These are phyloP conservation scores for Haliclystus octoradiatus DNA, from an alignment of 30 jellyfish, hydroid and myxozoan genomes.

Conservation along the genomic window DNA sequence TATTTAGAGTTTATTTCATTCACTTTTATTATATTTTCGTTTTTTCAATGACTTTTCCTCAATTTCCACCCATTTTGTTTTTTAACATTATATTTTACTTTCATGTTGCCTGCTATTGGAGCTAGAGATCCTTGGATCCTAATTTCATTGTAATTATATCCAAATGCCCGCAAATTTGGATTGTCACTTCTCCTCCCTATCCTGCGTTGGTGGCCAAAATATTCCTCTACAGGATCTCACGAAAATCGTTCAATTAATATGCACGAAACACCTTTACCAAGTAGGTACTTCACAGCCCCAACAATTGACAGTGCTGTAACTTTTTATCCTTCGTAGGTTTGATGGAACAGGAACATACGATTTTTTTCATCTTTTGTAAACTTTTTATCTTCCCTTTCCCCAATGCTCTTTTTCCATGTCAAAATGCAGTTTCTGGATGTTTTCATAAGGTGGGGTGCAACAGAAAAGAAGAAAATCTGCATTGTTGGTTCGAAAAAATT, in stretches of 20 bases:
- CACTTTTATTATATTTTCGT: neutral
- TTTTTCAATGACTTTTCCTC: neutral
- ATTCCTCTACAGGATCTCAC: conserved; percentile 39
- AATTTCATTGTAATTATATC: neutral
- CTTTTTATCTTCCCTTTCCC: neutral
- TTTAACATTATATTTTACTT: neutral
- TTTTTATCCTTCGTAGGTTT: conserved; percentile 42
- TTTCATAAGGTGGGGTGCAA: conserved; percentile 37
- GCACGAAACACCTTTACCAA: conserved; percentile 16
- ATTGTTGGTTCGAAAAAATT: conserved; percentile 25
- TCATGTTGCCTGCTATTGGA: neutral
- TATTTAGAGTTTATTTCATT: too few species aligned
- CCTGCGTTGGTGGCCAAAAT: conserved; percentile 28
- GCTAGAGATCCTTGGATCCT: conserved; percentile 2
- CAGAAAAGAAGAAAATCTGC: conserved; percentile 34
- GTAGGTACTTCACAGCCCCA: conserved; percentile 22
- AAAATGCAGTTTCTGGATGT: conserved; percentile 34
- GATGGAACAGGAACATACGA: conserved; percentile 38
- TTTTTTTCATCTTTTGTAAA: conserved; percentile 6
- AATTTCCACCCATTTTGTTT: neutral
- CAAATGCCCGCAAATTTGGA: conserved; percentile 15
- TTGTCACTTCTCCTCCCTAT: conserved; percentile 38
- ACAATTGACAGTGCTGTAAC: conserved; percentile 16
- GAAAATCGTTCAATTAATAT: conserved; percentile 23
- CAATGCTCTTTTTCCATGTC: conserved; percentile 1